Percentiles rank a stretch among this genome's conserved stretches.
phyloP scores from a whole-genome alignment of 2,797 vertebrate species.

The Neomorphus geoffroyi region DNA sequence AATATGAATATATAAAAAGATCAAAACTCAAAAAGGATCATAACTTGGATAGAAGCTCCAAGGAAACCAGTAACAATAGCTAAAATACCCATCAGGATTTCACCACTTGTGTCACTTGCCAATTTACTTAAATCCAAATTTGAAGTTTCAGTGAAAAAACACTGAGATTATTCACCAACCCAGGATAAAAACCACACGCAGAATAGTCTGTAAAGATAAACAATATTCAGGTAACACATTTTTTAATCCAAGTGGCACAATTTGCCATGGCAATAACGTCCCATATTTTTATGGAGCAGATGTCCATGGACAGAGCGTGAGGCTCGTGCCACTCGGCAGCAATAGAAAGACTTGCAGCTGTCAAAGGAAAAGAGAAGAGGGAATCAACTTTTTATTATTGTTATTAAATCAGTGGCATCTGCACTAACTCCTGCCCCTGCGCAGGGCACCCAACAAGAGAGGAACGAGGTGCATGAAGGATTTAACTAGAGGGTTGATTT shows the following conservation, averaged over 20 bases:
- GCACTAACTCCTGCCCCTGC: neutral
- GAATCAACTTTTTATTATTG: conserved; percentile 46
- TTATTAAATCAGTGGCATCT: neutral
- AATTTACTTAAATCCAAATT: neutral
- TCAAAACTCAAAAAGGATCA: neutral
- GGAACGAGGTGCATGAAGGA: neutral
- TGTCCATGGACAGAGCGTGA: neutral
- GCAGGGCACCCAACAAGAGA: neutral
- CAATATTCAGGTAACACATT: conserved; percentile 3
- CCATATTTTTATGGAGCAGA: conserved; percentile 50
- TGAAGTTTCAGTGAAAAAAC: neutral
- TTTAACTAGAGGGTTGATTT: neutral
- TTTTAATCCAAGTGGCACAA: conserved; percentile 16
- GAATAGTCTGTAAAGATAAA: neutral
- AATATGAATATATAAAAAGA: neutral
- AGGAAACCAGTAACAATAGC: conserved; percentile 46
- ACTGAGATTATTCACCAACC: neutral
- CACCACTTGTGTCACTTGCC: neutral
- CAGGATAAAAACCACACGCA: neutral
- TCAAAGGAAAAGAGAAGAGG: conserved; percentile 57
- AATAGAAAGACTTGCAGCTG: conserved; percentile 43
- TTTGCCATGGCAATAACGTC: neutral
- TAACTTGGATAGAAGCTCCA: conserved; percentile 12
- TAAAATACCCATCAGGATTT: conserved; percentile 9
- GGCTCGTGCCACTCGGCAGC: neutral